Evolutionary conservation across 2,888 invertebrate species (phyloP).

Genomic region (Anoncus sp.): DNA sequence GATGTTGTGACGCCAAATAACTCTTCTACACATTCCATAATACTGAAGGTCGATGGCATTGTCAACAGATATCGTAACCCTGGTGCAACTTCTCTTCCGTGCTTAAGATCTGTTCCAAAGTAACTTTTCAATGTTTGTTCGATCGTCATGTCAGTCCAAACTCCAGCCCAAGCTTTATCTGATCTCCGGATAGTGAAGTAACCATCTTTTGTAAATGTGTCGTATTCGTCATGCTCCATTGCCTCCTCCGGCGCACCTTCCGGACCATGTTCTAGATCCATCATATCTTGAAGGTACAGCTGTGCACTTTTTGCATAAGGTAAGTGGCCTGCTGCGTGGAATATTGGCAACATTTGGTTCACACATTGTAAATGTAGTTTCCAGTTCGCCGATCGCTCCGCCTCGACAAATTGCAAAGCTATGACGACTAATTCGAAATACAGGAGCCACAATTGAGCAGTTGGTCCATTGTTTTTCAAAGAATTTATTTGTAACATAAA

Average conservation of each 20-base stretch:
- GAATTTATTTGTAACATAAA: too few relatives aligned
- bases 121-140: slow-evolving; percentile 38
- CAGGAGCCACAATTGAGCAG: neutral
- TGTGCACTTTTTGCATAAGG: slow-evolving; percentile 72
- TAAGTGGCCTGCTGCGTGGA: slow-evolving; percentile 69
- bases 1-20: slow-evolving; percentile 33
- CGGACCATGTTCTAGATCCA: slow-evolving; percentile 33
- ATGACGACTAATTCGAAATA: neutral
- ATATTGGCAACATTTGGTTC: slow-evolving; percentile 56
- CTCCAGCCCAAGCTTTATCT: slow-evolving; percentile 65
- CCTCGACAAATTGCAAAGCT: slow-evolving; percentile 60
- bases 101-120: slow-evolving; percentile 63
- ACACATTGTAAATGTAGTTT: slow-evolving; percentile 61
- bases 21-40: slow-evolving; percentile 33
- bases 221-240: slow-evolving; percentile 59
- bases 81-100: slow-evolving; percentile 62
- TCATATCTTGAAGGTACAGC: slow-evolving; percentile 64
- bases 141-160: slow-evolving; percentile 62
- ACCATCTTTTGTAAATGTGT: slow-evolving; percentile 57
- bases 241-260: too few relatives aligned
- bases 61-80: slow-evolving; percentile 34
- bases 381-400: slow-evolving; percentile 67
- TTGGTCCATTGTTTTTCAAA: too few relatives aligned
- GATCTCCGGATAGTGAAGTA: slow-evolving; percentile 62
- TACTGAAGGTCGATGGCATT: slow-evolving; percentile 41